Evolutionary conservation across 2,888 invertebrate genomes (phyloP).

Genomic region (Colostygia pectinataria): DNA sequence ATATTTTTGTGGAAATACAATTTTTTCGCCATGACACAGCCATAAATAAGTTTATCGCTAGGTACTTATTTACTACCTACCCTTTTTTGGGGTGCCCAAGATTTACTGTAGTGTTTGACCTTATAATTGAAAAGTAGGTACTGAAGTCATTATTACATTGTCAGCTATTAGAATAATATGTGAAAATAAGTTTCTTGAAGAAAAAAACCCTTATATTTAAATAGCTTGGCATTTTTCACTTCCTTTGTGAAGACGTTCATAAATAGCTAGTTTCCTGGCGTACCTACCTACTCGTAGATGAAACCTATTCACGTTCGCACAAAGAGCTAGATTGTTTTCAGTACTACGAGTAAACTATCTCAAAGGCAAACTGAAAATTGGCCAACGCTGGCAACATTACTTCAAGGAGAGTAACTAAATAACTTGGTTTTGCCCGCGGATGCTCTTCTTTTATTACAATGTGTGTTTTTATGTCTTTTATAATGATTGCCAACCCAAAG

Average conservation of each 20-base stretch:
- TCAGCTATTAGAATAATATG: no score
- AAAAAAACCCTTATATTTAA: not conserved
- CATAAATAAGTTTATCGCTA: no score
- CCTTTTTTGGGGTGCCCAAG: no score
- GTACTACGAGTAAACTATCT: slow-evolving; percentile 15
- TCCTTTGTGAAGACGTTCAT: not conserved
- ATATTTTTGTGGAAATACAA: no score
- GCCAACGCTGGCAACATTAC: slow-evolving; percentile 27
- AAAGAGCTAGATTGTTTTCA: slow-evolving; percentile 22
- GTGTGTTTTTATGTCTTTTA: no score
- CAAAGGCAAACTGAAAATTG: slow-evolving; percentile 22
- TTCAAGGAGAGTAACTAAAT: slow-evolving; percentile 12
- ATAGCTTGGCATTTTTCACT: not conserved
- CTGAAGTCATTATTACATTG: no score
- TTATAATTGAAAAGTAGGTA: no score
- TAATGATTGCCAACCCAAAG: no score
- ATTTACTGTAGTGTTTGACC: no score
- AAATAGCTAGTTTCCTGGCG: not conserved
- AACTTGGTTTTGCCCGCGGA: slow-evolving; percentile 7
- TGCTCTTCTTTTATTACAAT: not conserved
- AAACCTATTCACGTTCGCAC: slow-evolving; percentile 4
- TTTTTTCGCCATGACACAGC: not conserved
- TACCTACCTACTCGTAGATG: no score
- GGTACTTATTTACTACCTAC: no score
- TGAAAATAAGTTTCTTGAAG: not conserved